Percentiles rank a stretch among this genome's conserved stretches.
phyloP scores from a whole-genome alignment of 1,140 invertebrate genomes.

The Alviniconcha marisindica region DNA sequence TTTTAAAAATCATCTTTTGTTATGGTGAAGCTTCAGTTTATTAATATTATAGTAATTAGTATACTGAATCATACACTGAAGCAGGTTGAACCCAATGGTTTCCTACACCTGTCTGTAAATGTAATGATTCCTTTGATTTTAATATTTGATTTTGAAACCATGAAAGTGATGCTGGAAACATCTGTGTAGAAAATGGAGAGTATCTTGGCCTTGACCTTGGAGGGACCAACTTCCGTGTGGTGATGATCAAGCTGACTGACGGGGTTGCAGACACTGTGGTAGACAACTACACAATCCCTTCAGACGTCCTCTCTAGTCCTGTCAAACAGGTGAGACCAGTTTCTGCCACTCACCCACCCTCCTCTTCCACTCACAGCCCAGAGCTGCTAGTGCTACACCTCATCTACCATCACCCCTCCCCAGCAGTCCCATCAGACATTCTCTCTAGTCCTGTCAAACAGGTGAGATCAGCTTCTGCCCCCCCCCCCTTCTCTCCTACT shows the following conservation, averaged over 20 bases:
- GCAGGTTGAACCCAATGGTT: too few species aligned
- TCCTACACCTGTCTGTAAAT: too few species aligned
- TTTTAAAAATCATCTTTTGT: too few species aligned
- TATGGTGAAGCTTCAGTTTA: too few species aligned
- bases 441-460: conserved; percentile 55
- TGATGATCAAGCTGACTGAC: conserved; percentile 84
- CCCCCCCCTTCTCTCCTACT: not conserved
- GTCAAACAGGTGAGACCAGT: conserved; percentile 48
- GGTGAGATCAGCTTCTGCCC: conserved; percentile 46
- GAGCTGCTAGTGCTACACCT: too few species aligned
- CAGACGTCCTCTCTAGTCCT: conserved; percentile 56
- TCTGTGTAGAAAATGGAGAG: conserved; percentile 97
- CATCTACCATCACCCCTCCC: too few species aligned
- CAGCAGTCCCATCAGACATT: conserved; percentile 57
- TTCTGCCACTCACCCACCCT: not conserved
- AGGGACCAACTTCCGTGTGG: conserved; percentile 98
- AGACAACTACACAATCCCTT: conserved; percentile 61
- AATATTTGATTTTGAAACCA: too few species aligned
- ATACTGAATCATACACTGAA: too few species aligned
- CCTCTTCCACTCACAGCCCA: not conserved
- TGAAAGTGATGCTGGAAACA: too few species aligned
- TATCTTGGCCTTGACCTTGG: conserved; percentile 98
- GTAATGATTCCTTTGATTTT: too few species aligned
- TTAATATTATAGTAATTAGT: too few species aligned
- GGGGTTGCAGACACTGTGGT: conserved; percentile 55